Evolutionary conservation across 1,140 invertebrate species (phyloP), one percentile per base, ranked within the genome.

Genomic region (Lasioglossum albipes): DNA sequence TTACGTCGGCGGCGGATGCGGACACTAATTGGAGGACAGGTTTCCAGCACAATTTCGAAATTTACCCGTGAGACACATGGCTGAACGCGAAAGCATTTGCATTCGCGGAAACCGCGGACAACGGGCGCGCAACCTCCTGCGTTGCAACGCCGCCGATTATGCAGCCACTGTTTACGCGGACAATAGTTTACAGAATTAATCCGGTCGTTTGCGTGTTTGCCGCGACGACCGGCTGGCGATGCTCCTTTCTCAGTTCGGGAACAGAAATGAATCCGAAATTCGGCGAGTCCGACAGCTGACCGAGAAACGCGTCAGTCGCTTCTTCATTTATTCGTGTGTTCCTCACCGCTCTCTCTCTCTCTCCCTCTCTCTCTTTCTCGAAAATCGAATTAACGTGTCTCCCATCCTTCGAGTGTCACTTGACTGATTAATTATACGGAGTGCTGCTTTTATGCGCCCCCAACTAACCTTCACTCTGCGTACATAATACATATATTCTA

Each of bases 1-100:
- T 45, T 66, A 64, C 42, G 10, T 13, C 18, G 22, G 12, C 57
- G 68, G 20, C 69, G 72, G 54, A 81, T 69, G 82, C 31, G 54
- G 61, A 65, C 52, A 54, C 73, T 83, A 83, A 83, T 83, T 82
- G 79, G 79, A 62, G 72, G 45, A 61, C 79, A 62, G 79, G 79
- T 71, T 83, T 82, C 31, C 66, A 42, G 18, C 20, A 61, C 65
- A 61, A 79, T 84, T 83, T 79, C 70, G 52, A 84, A 83, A 84
- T 84, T 70, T 70, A 45, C 59, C 22, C 66, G 42, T 45, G 75
- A 74, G 75, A 79, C 65, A 18, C 49, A 42, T n/a, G n/a, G 12
- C 27, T 27, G 49, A 18, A 57, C 13, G 61, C n/a, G 45, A 57
- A 42, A 68, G 31, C 49, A 76, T 68, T 59, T 59, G 65, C 65